Percentiles rank a stretch among this genome's conserved stretches.
Evolutionary conservation across 1,140 invertebrate species (phyloP).

Genomic region (Odontomachus brunneus): DNA sequence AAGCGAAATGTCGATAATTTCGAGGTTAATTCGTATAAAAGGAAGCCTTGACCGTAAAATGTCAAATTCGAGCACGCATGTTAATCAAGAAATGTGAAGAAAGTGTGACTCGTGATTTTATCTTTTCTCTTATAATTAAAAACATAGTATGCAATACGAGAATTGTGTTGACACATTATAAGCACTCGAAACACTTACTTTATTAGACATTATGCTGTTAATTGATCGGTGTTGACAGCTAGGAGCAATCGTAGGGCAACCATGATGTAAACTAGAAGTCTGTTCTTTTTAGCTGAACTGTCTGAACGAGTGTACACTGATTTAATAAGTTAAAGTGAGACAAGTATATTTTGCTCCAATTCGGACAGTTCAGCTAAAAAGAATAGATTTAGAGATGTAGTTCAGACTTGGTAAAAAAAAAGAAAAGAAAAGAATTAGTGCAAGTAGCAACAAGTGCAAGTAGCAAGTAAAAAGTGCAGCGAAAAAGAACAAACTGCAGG

Average conservation of each 20-base stretch:
- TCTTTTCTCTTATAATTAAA: not conserved
- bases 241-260: constrained; percentile 65
- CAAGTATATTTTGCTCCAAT: too few relatives aligned
- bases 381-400: too few relatives aligned
- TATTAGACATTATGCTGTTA: constrained; percentile 75
- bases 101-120: not conserved
- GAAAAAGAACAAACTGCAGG: too few relatives aligned
- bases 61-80: constrained; percentile 17
- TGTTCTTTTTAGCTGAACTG: not conserved
- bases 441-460: too few relatives aligned
- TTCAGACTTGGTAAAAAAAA: too few relatives aligned
- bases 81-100: not conserved
- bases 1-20: constrained; percentile 67
- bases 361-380: too few relatives aligned
- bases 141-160: not conserved
- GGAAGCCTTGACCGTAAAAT: constrained; percentile 25
- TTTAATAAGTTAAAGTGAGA: too few relatives aligned
- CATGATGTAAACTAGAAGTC: constrained; percentile 71
- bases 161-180: not conserved
- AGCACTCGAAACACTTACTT: constrained; percentile 56
- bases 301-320: too few relatives aligned
- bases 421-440: too few relatives aligned
- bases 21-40: constrained; percentile 47
- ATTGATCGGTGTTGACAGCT: constrained; percentile 75
- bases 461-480: too few relatives aligned